Evolutionary conservation across 2,797 vertebrate genomes (phyloP).

Genomic region (Epinephelus coioides): DNA sequence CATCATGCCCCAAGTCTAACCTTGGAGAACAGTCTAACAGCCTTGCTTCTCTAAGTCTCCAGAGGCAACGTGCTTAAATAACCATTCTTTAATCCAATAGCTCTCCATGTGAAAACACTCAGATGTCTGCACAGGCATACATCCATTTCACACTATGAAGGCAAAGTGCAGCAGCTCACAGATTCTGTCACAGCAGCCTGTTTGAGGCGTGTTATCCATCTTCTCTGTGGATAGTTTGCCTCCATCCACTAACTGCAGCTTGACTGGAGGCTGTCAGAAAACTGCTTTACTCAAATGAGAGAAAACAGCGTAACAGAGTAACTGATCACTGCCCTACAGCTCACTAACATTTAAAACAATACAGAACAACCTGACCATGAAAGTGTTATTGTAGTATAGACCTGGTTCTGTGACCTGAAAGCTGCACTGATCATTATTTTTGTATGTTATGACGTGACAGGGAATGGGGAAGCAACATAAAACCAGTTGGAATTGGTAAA

Average conservation of each 20-base stretch:
- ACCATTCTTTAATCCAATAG: slow-evolving; percentile 37
- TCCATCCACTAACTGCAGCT: background rate
- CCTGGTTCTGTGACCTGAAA: background rate
- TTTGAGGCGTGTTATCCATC: slow-evolving; percentile 10
- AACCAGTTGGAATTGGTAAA: no score
- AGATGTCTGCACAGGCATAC: slow-evolving; percentile 13
- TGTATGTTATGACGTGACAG: no score
- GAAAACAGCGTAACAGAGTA: background rate
- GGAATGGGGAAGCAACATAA: no score
- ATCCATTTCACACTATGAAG: background rate
- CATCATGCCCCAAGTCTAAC: slow-evolving; percentile 26
- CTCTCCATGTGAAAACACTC: slow-evolving; percentile 23
- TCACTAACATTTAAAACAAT: background rate
- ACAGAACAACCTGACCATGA: background rate
- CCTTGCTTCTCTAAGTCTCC: slow-evolving; percentile 5
- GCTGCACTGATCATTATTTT: background rate
- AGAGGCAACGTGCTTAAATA: slow-evolving; percentile 40
- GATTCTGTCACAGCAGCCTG: background rate
- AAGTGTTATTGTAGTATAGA: no score
- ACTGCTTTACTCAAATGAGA: background rate
- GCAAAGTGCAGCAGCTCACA: slow-evolving; percentile 20
- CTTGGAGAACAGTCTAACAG: slow-evolving; percentile 14
- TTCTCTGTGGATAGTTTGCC: background rate
- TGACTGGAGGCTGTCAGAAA: slow-evolving; percentile 18
- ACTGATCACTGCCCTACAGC: background rate